phyloP scores from a whole-genome alignment of 1,140 invertebrate species.

The Macrobrachium nipponense region DNA sequence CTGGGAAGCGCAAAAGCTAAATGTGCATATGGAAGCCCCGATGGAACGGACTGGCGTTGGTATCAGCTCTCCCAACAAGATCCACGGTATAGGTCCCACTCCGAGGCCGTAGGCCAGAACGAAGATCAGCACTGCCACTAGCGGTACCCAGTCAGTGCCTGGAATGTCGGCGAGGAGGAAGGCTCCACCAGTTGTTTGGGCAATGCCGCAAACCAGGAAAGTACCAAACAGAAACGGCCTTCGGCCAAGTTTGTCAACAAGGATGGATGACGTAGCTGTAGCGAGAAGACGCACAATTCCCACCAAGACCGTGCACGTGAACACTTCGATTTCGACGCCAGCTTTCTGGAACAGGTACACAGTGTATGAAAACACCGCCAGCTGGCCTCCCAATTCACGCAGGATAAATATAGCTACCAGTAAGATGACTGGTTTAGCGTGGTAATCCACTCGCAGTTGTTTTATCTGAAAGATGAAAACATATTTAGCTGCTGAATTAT shows the following conservation, averaged over 20 bases:
- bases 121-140: background rate
- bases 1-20: background rate
- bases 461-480: background rate
- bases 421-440: constrained; percentile 10
- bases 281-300: background rate
- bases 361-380: constrained; percentile 45
- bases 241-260: background rate
- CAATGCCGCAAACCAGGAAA: background rate
- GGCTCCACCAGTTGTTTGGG: background rate
- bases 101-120: background rate
- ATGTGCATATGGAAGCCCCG: background rate
- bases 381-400: constrained; percentile 40
- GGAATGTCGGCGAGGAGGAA: constrained; percentile 7
- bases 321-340: background rate
- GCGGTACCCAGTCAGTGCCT: background rate
- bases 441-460: background rate
- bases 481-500: too few relatives aligned
- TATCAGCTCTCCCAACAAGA: background rate
- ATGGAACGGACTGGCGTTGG: background rate
- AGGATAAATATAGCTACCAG: constrained; percentile 16
- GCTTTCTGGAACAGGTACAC: constrained; percentile 40
- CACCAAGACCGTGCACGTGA: background rate
- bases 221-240: background rate
- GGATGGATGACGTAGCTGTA: background rate
- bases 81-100: constrained; percentile 2